Evolutionary conservation across 2,113 vertebrate genomes (phyloP), one percentile per base, ranked within the genome.

Genomic region (Forbesichthys papilliferus): DNA sequence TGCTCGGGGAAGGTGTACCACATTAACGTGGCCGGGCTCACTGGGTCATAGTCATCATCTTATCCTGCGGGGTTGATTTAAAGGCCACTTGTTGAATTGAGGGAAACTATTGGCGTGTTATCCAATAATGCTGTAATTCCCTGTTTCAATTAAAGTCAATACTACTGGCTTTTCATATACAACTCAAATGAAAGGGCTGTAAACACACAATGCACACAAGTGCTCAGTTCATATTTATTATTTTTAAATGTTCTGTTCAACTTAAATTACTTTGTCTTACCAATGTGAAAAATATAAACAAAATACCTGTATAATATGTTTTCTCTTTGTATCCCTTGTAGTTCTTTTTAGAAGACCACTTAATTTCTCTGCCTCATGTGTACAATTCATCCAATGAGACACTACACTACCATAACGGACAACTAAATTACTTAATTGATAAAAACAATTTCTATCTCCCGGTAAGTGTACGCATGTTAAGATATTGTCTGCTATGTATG

Each of bases 361-460:
- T 86, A 57, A 83, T 90, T 72, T 66, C 77, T 46, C 70, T 87
- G 48, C 78, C 87, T 56, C 74, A 91, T 8, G 54, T 91, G 80
- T 85, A 93, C 87, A 99, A 98, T 83, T 84, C 87, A 48, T 95
- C 97, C 74, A 97, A 98, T 71, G 73, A 90, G 77, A 98, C 93
- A 60, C 86, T 89, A 53, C 68, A 92, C 74, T 88, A 90, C 78
- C 71, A 63, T 0, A 91, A 83, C 66, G 92, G 92, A 66, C 93
- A 93, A 64, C 91, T 88, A 0, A 81, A 84, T 52, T 86, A 90
- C 75, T 89, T 90, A 75, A 89, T 92, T 11, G 94, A 92, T 69
- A 95, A 92, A 88, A 94, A 92, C 86, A 92, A 94, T 73, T 98
- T 97, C 91, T 98, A 98, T 87, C 93, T 99, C 80, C 97, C 97